Evolutionary conservation across 2,113 vertebrate species (phyloP).

Genomic region (Proteles cristata): DNA sequence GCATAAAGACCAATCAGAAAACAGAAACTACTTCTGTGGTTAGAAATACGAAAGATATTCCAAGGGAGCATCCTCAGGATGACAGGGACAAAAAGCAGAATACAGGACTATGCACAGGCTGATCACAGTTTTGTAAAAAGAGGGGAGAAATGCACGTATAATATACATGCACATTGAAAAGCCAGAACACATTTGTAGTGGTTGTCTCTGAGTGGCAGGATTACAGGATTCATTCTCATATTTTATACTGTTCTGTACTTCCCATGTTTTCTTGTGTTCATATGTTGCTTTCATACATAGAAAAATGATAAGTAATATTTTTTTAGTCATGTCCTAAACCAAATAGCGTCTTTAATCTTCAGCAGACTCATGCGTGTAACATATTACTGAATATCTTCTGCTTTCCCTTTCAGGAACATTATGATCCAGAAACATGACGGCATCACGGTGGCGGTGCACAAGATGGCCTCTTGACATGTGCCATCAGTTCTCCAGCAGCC

Average conservation of each 20-base stretch:
- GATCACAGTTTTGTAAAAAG: neutral
- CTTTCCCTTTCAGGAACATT: conserved; percentile 89
- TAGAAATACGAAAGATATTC: neutral
- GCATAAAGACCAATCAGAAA: neutral
- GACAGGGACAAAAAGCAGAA: neutral
- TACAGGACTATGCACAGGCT: neutral
- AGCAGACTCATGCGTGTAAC: neutral
- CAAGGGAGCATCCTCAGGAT: neutral
- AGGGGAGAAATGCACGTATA: neutral
- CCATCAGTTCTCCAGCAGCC: neutral
- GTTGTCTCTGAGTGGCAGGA: neutral
- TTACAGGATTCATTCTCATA: neutral
- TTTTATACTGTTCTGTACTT: conserved; percentile 20
- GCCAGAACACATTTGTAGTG: neutral
- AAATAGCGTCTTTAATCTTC: neutral
- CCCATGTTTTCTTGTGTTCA: neutral
- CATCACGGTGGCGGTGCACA: conserved; percentile 96
- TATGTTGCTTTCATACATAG: neutral
- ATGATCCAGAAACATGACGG: conserved; percentile 95
- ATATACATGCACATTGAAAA: neutral
- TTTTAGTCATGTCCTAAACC: neutral
- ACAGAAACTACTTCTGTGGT: conserved; percentile 30
- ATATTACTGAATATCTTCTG: neutral
- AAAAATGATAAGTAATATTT: neutral
- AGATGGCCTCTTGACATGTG: conserved; percentile 91